These are phyloP conservation scores for Bombus sylvicola DNA, from an alignment of 1,140 invertebrate species.

Conservation along the genomic window DNA sequence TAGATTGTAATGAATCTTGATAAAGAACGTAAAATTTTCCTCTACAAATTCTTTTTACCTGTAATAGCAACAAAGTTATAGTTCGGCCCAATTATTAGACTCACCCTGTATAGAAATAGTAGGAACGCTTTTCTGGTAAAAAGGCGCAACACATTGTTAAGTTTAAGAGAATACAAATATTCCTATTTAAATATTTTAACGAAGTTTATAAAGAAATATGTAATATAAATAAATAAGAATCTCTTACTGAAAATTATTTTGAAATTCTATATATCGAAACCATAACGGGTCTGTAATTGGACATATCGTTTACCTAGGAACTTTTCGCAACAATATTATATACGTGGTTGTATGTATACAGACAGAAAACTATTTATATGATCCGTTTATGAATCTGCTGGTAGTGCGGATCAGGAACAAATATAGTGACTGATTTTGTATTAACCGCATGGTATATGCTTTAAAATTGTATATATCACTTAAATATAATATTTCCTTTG, in stretches of 20 bases:
- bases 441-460: constrained; percentile 60
- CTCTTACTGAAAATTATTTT: background rate
- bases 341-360: constrained; percentile 34
- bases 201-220: background rate
- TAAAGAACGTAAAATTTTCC: no score
- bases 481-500: constrained; percentile 32
- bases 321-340: constrained; percentile 25
- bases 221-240: background rate
- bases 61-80: no score
- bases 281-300: constrained; percentile 21
- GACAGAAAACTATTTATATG: constrained; percentile 50
- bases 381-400: constrained; percentile 51
- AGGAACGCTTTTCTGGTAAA: constrained; percentile 6
- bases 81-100: no score
- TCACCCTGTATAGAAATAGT: background rate
- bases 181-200: background rate
- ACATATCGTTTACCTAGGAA: constrained; percentile 34
- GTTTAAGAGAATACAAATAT: background rate
- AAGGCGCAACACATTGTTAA: background rate
- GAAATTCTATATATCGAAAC: constrained; percentile 6
- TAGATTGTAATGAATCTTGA: no score
- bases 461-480: constrained; percentile 49
- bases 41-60: no score
- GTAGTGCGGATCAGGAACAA: constrained; percentile 41
- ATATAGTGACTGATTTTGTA: constrained; percentile 57